Evolutionary conservation across 2,888 invertebrate species (phyloP).

Genomic region (Endotricha flammealis): DNA sequence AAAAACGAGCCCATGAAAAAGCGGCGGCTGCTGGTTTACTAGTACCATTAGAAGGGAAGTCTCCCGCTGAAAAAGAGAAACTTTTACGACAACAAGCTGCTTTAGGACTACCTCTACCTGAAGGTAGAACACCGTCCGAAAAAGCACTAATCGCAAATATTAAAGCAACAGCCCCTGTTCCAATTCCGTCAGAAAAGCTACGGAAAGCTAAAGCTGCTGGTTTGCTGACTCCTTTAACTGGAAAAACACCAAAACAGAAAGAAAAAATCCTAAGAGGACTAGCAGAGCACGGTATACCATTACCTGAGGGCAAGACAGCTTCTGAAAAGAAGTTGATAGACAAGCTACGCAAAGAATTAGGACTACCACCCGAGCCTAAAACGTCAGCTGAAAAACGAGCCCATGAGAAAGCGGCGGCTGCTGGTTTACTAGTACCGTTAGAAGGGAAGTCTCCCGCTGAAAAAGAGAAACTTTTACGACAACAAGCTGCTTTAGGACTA

Average conservation of each 20-base stretch:
- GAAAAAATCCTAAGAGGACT: slow-evolving; percentile 30
- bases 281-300: slow-evolving; percentile 26
- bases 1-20: slow-evolving; percentile 17
- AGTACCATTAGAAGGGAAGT: slow-evolving; percentile 23
- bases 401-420: slow-evolving; percentile 24
- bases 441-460: slow-evolving; percentile 22
- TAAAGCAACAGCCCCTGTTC: slow-evolving; percentile 13
- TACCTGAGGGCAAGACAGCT: slow-evolving; percentile 33
- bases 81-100: slow-evolving; percentile 20
- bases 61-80: slow-evolving; percentile 25
- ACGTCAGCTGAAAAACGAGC: slow-evolving; percentile 20
- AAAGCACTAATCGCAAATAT: slow-evolving; percentile 23
- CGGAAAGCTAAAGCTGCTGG: slow-evolving; percentile 18
- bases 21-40: slow-evolving; percentile 25
- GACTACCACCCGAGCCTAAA: slow-evolving; percentile 30
- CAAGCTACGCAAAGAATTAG: slow-evolving; percentile 31
- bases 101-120: slow-evolving; percentile 22
- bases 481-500: slow-evolving; percentile 18
- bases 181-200: slow-evolving; percentile 10
- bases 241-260: slow-evolving; percentile 26
- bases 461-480: slow-evolving; percentile 25
- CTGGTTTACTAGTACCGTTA: slow-evolving; percentile 22
- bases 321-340: slow-evolving; percentile 33
- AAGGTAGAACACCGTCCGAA: slow-evolving; percentile 24
- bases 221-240: slow-evolving; percentile 27